Evolutionary conservation across 2,888 invertebrate genomes (phyloP).

Genomic region (Nasonia oneida): DNA sequence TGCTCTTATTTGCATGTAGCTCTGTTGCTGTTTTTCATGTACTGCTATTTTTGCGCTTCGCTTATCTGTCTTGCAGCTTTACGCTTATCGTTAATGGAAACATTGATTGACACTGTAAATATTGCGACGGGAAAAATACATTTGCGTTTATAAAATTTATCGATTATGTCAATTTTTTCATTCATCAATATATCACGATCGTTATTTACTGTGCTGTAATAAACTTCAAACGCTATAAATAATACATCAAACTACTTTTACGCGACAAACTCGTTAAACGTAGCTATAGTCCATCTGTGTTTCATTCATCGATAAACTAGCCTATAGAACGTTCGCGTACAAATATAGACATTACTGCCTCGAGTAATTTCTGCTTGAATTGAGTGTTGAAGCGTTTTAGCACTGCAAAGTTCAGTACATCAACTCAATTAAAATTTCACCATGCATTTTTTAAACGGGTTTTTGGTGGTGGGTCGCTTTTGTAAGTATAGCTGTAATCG

Average conservation of each 20-base stretch:
- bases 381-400: background rate
- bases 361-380: background rate
- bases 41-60: background rate
- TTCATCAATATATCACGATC: background rate
- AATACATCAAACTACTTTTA: background rate
- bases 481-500: background rate
- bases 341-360: slow-evolving; percentile 30
- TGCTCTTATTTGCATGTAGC: no score
- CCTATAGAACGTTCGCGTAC: background rate
- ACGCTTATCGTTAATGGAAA: background rate
- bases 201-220: background rate
- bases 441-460: background rate
- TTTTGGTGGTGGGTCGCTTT: slow-evolving; percentile 10
- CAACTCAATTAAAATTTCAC: no score
- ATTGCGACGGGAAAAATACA: background rate
- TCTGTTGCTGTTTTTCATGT: background rate
- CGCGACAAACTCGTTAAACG: slow-evolving; percentile 2
- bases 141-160: background rate
- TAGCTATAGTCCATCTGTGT: slow-evolving; percentile 29
- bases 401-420: background rate
- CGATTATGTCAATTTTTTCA: background rate
- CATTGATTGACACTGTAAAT: background rate
- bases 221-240: background rate
- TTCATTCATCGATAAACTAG: slow-evolving; percentile 35
- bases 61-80: background rate